Percentiles rank a stretch among this genome's conserved stretches.
These are phyloP conservation scores for Parambassis ranga DNA, from an alignment of 2,797 vertebrate genomes.

Conservation along the genomic window DNA sequence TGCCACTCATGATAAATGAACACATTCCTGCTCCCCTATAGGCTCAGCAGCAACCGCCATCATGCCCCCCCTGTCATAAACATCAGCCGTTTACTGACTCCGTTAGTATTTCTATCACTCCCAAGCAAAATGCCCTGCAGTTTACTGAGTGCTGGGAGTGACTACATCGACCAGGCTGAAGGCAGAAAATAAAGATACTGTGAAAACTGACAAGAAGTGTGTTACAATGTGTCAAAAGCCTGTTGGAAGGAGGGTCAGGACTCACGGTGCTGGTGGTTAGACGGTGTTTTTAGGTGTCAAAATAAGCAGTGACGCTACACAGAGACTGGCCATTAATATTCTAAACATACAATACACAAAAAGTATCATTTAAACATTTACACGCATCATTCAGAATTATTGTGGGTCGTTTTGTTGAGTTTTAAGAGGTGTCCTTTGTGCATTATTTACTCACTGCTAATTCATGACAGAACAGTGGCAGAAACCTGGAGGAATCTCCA, in stretches of 20 bases:
- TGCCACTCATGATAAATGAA: constrained; percentile 62
- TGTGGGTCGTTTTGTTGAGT: too few relatives aligned
- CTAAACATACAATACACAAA: too few relatives aligned
- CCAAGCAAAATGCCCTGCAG: constrained; percentile 66
- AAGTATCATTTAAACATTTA: too few relatives aligned
- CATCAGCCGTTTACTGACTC: constrained; percentile 60
- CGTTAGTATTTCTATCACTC: constrained; percentile 57
- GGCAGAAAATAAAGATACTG: constrained; percentile 54
- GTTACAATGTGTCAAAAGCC: constrained; percentile 46
- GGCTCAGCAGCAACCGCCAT: constrained; percentile 40
- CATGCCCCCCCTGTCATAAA: constrained; percentile 62
- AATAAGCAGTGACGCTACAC: constrained; percentile 14
- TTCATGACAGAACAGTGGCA: constrained; percentile 4
- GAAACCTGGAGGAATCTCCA: constrained; percentile 36
- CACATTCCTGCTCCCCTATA: constrained; percentile 49
- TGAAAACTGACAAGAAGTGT: constrained; percentile 56
- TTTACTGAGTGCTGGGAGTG: constrained; percentile 35
- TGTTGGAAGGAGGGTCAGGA: constrained; percentile 37
- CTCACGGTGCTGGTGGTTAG: constrained; percentile 22
- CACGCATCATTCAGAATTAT: too few relatives aligned
- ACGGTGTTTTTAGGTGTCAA: constrained; percentile 9
- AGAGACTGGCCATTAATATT: too few relatives aligned
- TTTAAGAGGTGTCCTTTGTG: too few relatives aligned
- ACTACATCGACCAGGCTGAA: constrained; percentile 16
- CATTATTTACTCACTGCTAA: constrained; percentile 35